Percentiles rank a stretch among this genome's conserved stretches.
phyloP scores from a whole-genome alignment of 2,797 vertebrate genomes.

The Tangara arthus region DNA sequence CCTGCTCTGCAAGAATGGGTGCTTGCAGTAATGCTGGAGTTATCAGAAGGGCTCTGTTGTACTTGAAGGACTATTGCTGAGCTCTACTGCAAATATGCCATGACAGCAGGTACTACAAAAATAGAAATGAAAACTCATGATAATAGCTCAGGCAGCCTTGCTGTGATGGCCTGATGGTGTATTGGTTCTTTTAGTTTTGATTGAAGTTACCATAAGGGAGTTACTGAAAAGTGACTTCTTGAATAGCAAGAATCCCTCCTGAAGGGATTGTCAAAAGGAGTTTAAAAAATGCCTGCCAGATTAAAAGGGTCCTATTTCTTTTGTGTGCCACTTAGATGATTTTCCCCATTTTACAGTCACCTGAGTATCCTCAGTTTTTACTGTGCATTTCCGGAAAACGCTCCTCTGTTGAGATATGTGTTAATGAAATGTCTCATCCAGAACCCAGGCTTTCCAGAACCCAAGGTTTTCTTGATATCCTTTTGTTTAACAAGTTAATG shows the following conservation, averaged over 20 bases:
- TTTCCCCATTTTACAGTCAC: background rate
- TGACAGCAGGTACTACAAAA: background rate
- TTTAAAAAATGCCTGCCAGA: background rate
- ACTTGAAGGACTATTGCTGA: background rate
- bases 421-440: background rate
- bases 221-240: background rate
- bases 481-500: conserved; percentile 49
- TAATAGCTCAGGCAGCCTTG: background rate
- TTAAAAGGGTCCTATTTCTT: background rate
- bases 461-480: background rate
- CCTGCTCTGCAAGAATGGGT: background rate
- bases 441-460: no score
- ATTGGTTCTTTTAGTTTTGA: background rate
- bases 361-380: background rate
- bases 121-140: background rate
- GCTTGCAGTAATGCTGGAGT: background rate
- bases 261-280: background rate
- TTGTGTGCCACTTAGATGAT: background rate
- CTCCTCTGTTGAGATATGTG: background rate
- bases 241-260: background rate
- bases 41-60: background rate
- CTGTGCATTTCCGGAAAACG: background rate
- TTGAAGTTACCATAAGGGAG: background rate
- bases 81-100: background rate
- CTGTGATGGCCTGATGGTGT: background rate